Percentiles rank a stretch among this genome's conserved stretches.
phyloP scores from a whole-genome alignment of 2,888 invertebrate species.

The Periphyllus acericola region DNA sequence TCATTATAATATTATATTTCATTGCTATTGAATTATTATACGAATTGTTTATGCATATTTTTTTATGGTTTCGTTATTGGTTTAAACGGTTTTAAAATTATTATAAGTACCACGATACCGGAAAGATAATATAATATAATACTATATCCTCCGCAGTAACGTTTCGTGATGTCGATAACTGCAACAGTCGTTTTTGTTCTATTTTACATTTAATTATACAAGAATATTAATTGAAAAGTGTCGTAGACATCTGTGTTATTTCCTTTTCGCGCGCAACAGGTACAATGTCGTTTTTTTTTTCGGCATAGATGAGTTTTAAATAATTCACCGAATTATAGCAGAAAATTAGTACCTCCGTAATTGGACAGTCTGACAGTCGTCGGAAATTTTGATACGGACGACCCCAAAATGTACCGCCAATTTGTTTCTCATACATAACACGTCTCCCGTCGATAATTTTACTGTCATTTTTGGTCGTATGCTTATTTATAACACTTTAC shows the following conservation, averaged over 20 bases:
- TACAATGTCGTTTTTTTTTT: background rate
- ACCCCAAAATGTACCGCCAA: background rate
- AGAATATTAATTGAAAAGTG: background rate
- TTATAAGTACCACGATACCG: background rate
- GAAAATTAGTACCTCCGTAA: background rate
- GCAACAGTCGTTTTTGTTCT: background rate
- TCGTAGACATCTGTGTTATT: background rate
- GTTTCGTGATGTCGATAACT: background rate
- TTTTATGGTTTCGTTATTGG: background rate
- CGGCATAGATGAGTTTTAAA: background rate
- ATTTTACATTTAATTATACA: background rate
- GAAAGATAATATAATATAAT: background rate
- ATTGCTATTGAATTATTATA: background rate
- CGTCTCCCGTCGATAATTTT: slow-evolving; percentile 17
- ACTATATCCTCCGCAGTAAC: background rate
- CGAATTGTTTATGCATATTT: background rate
- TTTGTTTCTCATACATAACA: background rate
- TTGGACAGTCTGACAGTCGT: background rate
- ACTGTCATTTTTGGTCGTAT: background rate
- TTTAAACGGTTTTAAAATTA: background rate
- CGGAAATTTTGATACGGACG: background rate
- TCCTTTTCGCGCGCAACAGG: background rate
- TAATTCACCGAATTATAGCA: background rate
- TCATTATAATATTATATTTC: background rate
- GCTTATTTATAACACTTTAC: background rate